phyloP scores from a whole-genome alignment of 1,140 invertebrate genomes.

The Alviniconcha marisindica region DNA sequence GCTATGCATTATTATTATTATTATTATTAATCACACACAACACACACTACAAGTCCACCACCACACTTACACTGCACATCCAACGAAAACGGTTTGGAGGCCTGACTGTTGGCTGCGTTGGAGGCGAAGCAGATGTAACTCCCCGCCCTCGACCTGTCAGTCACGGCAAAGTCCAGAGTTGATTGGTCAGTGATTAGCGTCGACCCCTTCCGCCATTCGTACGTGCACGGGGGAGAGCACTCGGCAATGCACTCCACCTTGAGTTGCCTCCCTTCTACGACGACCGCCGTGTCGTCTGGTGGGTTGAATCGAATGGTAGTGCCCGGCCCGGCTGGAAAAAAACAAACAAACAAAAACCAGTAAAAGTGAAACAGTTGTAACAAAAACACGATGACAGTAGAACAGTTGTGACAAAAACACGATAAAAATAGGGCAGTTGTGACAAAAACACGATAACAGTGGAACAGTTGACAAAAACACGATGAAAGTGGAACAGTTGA shows the following conservation, averaged over 20 bases:
- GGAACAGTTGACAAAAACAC: too few species aligned
- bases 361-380: too few species aligned
- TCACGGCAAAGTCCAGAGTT: constrained; percentile 3
- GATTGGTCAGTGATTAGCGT: constrained; percentile 11
- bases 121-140: constrained; percentile 43
- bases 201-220: constrained; percentile 38
- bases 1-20: too few species aligned
- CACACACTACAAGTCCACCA: not conserved
- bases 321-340: constrained; percentile 19
- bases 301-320: constrained; percentile 38
- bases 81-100: constrained; percentile 25
- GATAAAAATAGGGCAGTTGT: too few species aligned
- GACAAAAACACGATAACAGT: too few species aligned
- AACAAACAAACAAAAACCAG: too few species aligned
- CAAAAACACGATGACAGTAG: too few species aligned
- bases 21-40: too few species aligned
- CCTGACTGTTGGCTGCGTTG: constrained; percentile 39
- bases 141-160: not conserved
- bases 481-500: too few species aligned
- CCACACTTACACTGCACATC: constrained; percentile 39
- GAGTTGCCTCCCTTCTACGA: constrained; percentile 35
- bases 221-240: constrained; percentile 39
- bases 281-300: constrained; percentile 32
- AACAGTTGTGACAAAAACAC: too few species aligned
- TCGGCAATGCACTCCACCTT: constrained; percentile 37